Evolutionary conservation across 2,888 invertebrate genomes (phyloP).

Genomic region (Branchipolynoe longqiensis): DNA sequence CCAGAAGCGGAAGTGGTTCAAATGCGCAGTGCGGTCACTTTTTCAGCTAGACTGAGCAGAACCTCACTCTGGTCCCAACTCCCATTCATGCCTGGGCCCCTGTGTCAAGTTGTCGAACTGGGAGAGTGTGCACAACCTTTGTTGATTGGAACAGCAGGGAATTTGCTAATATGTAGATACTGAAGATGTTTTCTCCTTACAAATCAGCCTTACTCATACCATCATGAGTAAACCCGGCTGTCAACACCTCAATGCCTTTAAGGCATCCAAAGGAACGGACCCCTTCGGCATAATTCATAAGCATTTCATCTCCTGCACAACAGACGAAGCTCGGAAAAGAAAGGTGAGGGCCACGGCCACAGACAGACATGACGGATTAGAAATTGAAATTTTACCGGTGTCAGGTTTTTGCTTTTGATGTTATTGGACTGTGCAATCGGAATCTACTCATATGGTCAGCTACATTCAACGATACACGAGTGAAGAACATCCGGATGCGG

Average conservation of each 20-base stretch:
- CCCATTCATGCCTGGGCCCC: too few relatives aligned
- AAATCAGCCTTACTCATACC: conserved; percentile 43
- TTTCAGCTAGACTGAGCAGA: conserved; percentile 4
- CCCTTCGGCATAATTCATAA: conserved; percentile 91
- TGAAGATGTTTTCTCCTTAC: conserved; percentile 42
- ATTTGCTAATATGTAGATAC: conserved; percentile 46
- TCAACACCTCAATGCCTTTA: conserved; percentile 90
- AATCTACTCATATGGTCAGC: too few relatives aligned
- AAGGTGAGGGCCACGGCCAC: conserved; percentile 85
- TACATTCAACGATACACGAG: too few relatives aligned
- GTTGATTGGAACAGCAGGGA: conserved; percentile 53
- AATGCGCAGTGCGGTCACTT: conserved; percentile 45
- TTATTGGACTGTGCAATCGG: neutral
- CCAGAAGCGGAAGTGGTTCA: conserved; percentile 57
- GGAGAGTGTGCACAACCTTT: conserved; percentile 57
- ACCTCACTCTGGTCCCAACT: too few relatives aligned
- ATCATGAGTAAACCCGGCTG: conserved; percentile 85
- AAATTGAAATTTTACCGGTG: conserved; percentile 54
- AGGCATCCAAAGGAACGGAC: conserved; percentile 88
- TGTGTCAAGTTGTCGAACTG: too few relatives aligned
- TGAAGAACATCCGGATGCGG: too few relatives aligned
- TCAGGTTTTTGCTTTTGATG: conserved; percentile 26
- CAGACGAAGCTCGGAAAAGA: conserved; percentile 89
- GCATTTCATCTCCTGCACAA: conserved; percentile 90
- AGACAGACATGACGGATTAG: too few relatives aligned